Conservation (phyloP, 2,113 vertebrate species). For the Hemicordylus capensis region DNA sequence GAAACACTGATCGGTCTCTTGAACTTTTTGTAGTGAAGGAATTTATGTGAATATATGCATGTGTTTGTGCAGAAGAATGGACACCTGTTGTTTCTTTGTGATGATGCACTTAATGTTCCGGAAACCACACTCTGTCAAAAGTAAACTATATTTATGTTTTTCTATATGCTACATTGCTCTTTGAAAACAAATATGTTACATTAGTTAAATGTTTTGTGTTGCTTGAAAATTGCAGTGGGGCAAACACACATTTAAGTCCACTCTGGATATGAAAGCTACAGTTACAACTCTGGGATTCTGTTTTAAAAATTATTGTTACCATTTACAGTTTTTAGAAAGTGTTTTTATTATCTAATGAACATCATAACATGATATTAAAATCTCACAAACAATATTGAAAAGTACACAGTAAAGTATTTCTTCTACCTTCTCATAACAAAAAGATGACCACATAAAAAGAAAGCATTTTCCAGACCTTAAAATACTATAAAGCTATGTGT, state of each 20-base stretch:
- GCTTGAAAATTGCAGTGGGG: background rate
- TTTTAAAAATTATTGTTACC: background rate
- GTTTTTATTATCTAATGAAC: slow-evolving; percentile 12
- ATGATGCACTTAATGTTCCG: background rate
- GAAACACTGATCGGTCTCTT: background rate
- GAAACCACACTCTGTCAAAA: background rate
- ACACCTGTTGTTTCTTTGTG: too few species aligned
- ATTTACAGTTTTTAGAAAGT: slow-evolving; percentile 3
- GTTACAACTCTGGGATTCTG: background rate
- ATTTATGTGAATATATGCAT: too few species aligned
- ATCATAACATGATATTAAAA: slow-evolving; percentile 20
- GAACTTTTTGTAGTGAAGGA: background rate
- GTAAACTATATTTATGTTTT: too few species aligned
- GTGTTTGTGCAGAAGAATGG: too few species aligned
- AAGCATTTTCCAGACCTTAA: background rate
- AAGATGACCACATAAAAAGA: background rate
- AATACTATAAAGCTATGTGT: background rate
- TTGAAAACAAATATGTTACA: background rate
- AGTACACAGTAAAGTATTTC: slow-evolving; percentile 2
- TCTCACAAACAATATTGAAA: slow-evolving; percentile 15
- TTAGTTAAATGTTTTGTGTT: background rate
- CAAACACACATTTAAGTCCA: background rate
- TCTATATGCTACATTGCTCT: background rate
- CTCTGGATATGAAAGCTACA: background rate
- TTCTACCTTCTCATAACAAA: background rate